These are phyloP conservation scores for Remorina albescens DNA, from an alignment of 2,797 vertebrate genomes.

Conservation along the genomic window DNA sequence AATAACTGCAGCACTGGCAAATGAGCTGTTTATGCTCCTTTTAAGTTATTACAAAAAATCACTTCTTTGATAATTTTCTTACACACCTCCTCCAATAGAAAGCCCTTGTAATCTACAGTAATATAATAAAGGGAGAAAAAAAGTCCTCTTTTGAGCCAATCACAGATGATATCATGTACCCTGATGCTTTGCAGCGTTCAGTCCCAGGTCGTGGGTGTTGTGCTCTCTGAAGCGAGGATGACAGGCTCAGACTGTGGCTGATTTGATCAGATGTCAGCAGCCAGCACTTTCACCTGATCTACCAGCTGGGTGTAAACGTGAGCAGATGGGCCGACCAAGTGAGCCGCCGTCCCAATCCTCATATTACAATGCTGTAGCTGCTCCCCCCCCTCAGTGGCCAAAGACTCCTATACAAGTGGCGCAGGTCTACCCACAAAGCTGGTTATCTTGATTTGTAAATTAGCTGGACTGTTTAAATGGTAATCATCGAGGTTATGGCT, in stretches of 20 bases:
- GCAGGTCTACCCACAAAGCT: slow-evolving; percentile 52
- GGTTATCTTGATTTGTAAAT: slow-evolving; percentile 69
- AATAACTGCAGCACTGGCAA: background rate
- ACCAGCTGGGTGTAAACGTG: slow-evolving; percentile 82
- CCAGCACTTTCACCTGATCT: slow-evolving; percentile 84
- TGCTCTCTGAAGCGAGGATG: slow-evolving; percentile 73
- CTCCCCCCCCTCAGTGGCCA: slow-evolving; percentile 49
- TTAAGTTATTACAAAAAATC: background rate
- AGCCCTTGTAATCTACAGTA: slow-evolving; percentile 1
- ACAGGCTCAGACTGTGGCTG: slow-evolving; percentile 73
- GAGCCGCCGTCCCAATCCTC: slow-evolving; percentile 79
- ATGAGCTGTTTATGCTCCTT: background rate
- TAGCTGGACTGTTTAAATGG: slow-evolving; percentile 59
- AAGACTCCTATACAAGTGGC: slow-evolving; percentile 41
- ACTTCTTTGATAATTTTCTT: slow-evolving; percentile 18
- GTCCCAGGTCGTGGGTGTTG: slow-evolving; percentile 62
- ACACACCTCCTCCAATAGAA: background rate
- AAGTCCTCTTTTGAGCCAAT: slow-evolving; percentile 21
- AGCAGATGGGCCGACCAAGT: slow-evolving; percentile 84
- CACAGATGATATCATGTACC: slow-evolving; percentile 45
- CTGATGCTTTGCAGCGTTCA: slow-evolving; percentile 28
- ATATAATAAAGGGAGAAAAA: background rate
- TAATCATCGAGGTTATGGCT: slow-evolving; percentile 60
- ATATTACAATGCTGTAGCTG: slow-evolving; percentile 79
- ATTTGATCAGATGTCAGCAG: slow-evolving; percentile 82